Conservation (phyloP, 2,888 invertebrate genomes). For the Agriopis marginaria region DNA sequence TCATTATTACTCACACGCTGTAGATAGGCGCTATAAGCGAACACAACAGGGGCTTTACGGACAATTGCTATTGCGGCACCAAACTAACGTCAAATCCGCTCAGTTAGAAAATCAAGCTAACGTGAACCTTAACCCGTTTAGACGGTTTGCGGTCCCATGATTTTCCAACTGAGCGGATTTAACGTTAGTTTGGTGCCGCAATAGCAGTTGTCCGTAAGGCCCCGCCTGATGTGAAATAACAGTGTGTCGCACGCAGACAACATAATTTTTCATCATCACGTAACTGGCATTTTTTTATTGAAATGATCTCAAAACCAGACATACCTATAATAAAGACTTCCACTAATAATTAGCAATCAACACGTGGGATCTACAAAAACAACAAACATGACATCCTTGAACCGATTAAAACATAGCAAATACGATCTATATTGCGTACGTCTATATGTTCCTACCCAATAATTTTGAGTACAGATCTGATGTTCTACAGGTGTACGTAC, state of each 20-base stretch:
- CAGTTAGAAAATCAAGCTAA: too few relatives aligned
- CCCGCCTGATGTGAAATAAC: neutral
- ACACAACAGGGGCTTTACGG: too few relatives aligned
- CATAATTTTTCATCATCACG: too few relatives aligned
- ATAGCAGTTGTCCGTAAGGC: too few relatives aligned
- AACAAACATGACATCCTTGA: neutral
- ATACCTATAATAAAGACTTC: too few relatives aligned
- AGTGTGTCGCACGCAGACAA: neutral
- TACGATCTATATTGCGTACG: neutral
- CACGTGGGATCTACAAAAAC: neutral
- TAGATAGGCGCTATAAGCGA: neutral
- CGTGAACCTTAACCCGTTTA: too few relatives aligned
- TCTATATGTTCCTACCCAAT: neutral
- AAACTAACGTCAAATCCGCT: too few relatives aligned
- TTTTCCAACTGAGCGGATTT: too few relatives aligned
- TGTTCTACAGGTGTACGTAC: slow-evolving; percentile 1
- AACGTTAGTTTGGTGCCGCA: too few relatives aligned
- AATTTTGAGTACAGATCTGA: neutral
- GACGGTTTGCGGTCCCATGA: too few relatives aligned
- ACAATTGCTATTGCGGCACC: too few relatives aligned
- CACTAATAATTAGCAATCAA: neutral
- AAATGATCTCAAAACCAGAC: too few relatives aligned
- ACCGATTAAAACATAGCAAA: slow-evolving; percentile 1
- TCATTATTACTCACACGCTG: neutral
- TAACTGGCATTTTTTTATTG: neutral